These are phyloP conservation scores for Notodonta dromedarius DNA, from an alignment of 2,888 invertebrate genomes.

Conservation along the genomic window DNA sequence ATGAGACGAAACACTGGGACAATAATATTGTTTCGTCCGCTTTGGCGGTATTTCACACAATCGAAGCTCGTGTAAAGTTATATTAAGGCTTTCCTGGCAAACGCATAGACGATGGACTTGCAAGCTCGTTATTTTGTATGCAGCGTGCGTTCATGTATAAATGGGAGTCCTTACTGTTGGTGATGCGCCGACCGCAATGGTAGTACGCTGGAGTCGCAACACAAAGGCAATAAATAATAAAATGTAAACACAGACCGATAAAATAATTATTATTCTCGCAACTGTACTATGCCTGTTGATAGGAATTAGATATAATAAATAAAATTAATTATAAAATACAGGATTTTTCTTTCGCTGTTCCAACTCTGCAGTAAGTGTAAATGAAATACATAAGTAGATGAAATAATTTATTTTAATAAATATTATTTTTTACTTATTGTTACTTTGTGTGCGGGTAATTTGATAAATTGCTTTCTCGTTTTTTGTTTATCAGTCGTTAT, in stretches of 20 bases:
- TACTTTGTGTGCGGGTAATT: not conserved
- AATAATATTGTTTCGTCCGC: slow-evolving; percentile 49
- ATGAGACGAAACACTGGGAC: slow-evolving; percentile 50
- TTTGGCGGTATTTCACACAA: slow-evolving; percentile 63
- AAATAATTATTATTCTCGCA: slow-evolving; percentile 79
- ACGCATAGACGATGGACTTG: slow-evolving; percentile 63
- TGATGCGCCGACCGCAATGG: slow-evolving; percentile 41
- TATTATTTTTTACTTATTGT: slow-evolving; percentile 8
- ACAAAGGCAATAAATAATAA: slow-evolving; percentile 59
- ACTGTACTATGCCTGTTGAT: slow-evolving; percentile 81
- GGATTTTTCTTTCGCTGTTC: slow-evolving; percentile 47
- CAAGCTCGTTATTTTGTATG: slow-evolving; percentile 52
- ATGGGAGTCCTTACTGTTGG: slow-evolving; percentile 39
- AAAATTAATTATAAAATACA: slow-evolving; percentile 74
- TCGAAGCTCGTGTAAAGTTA: slow-evolving; percentile 65
- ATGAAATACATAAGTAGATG: slow-evolving; percentile 26
- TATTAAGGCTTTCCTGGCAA: slow-evolving; percentile 75
- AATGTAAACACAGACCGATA: slow-evolving; percentile 63
- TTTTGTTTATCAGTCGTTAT: not conserved
- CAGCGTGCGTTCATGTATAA: slow-evolving; percentile 47
- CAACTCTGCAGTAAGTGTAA: slow-evolving; percentile 16
- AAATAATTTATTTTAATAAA: slow-evolving; percentile 37
- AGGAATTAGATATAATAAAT: slow-evolving; percentile 83
- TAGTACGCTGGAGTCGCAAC: slow-evolving; percentile 42
- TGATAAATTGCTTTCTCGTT: not conserved